Evolutionary conservation across 1,140 invertebrate species (phyloP).

Genomic region (Drosophila pectinifera): DNA sequence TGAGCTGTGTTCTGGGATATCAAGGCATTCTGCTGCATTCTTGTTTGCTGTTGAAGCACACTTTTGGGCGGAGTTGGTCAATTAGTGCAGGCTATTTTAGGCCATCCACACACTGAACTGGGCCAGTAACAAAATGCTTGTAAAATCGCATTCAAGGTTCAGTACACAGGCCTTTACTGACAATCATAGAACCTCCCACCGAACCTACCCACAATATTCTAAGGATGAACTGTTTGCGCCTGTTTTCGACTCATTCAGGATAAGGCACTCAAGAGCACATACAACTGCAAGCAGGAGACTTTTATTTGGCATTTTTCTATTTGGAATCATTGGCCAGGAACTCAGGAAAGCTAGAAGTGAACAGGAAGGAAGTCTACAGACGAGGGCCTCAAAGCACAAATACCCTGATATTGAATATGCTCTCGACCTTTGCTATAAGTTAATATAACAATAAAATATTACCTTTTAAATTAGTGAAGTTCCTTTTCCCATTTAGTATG

Average conservation of each 20-base stretch:
- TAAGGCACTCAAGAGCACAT: not conserved
- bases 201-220: not conserved
- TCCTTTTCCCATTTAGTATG: too few species aligned
- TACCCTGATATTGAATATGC: not conserved
- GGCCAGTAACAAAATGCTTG: not conserved
- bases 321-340: constrained; percentile 12
- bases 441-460: not conserved
- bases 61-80: not conserved
- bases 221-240: not conserved
- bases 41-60: not conserved
- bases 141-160: not conserved
- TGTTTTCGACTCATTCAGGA: not conserved
- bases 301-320: constrained; percentile 15
- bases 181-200: not conserved
- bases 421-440: too few species aligned
- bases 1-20: too few species aligned
- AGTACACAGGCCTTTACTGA: not conserved
- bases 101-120: too few species aligned
- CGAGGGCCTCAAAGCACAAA: not conserved
- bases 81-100: not conserved
- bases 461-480: not conserved
- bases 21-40: not conserved
- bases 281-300: not conserved
- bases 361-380: not conserved
- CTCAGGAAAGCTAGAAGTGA: constrained; percentile 1